A percentile compares a stretch with the other conserved stretches of the same genome.
Conservation (phyloP, 2,797 vertebrate genomes). For the Arremon aurantiirostris region DNA sequence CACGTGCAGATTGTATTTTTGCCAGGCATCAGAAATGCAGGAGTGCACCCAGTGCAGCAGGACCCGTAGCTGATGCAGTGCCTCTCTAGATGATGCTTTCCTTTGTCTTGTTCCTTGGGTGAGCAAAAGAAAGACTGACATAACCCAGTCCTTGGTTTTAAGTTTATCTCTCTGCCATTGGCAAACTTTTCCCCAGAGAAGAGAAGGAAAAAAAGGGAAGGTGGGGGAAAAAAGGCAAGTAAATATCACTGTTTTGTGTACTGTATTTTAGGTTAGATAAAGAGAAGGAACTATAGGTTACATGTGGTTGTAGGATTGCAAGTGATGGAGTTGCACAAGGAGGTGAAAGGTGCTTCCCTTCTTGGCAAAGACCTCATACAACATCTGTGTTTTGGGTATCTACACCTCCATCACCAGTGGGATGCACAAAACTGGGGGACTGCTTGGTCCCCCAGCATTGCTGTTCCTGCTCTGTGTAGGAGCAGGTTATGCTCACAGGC, state of each 20-base stretch:
- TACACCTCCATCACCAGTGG: background rate
- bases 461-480: background rate
- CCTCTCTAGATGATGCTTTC: background rate
- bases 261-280: background rate
- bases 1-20: background rate
- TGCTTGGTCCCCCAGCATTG: background rate
- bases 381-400: background rate
- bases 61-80: background rate
- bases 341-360: background rate
- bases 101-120: background rate
- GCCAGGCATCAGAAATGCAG: background rate
- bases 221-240: fast-evolving
- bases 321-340: background rate
- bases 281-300: background rate
- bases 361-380: background rate
- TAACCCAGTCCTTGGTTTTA: background rate
- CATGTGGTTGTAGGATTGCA: background rate
- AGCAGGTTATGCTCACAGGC: background rate
- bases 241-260: background rate
- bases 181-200: background rate
- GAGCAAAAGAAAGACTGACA: background rate
- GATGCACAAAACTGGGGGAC: background rate
- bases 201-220: background rate
- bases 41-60: background rate
- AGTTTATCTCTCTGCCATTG: background rate